Percentiles rank a stretch among this genome's conserved stretches.
These are phyloP conservation scores for Leptinotarsa rubiginosa DNA, from an alignment of 2,888 invertebrate species.

Conservation along the genomic window DNA sequence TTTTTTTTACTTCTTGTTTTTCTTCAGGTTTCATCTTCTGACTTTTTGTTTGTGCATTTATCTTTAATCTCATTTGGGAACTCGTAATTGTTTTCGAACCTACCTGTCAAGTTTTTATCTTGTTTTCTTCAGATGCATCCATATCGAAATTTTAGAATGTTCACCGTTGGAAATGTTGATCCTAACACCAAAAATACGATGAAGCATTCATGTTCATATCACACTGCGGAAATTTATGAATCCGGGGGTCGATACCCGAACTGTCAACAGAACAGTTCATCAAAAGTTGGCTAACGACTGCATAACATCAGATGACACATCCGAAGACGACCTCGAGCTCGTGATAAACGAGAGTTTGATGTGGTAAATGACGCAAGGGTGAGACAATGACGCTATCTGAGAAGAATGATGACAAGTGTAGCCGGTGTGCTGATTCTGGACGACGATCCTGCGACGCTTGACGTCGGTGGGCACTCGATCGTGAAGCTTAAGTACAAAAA, in stretches of 20 bases:
- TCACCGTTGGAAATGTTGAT: no score
- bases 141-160: no score
- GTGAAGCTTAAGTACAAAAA: not conserved
- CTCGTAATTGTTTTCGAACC: no score
- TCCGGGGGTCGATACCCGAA: conserved; percentile 5
- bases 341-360: conserved; percentile 66
- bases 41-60: no score
- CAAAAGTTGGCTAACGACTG: conserved; percentile 35
- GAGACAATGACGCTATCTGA: conserved; percentile 66
- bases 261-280: conserved; percentile 13
- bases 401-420: conserved; percentile 64
- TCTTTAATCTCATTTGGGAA: no score
- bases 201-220: not conserved
- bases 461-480: conserved; percentile 10
- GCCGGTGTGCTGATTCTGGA: conserved; percentile 50
- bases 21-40: no score
- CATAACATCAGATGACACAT: conserved; percentile 37
- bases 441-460: conserved; percentile 45
- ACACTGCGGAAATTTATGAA: conserved; percentile 2
- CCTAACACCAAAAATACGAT: no score
- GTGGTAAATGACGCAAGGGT: conserved; percentile 66
- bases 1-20: no score
- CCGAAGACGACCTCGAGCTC: conserved; percentile 48
- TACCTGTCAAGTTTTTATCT: no score
- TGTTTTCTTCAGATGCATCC: no score